Evolutionary conservation across 1,140 invertebrate genomes (phyloP).

Genomic region (Bombus consobrinus): DNA sequence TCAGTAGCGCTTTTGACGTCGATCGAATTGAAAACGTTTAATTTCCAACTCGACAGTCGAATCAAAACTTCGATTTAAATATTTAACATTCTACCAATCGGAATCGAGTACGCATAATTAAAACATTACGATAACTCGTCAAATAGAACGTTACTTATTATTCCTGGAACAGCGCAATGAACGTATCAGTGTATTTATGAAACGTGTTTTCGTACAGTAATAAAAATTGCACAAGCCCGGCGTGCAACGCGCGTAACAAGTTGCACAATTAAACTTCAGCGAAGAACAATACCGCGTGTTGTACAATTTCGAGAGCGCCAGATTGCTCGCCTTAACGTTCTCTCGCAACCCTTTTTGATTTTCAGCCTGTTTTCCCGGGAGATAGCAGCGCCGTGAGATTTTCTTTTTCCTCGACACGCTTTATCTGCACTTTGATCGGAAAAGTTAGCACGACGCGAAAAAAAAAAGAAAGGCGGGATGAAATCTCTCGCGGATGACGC

Average conservation of each 20-base stretch:
- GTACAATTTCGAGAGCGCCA: not conserved
- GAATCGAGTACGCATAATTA: not conserved
- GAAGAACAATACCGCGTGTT: not conserved
- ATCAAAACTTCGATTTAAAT: not conserved
- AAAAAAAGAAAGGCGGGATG: not conserved
- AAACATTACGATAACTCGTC: not conserved
- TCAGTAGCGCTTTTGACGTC: not conserved
- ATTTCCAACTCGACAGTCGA: not conserved
- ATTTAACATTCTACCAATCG: not conserved
- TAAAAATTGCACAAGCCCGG: not conserved
- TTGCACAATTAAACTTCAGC: not conserved
- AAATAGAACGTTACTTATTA: not conserved
- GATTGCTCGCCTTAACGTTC: not conserved
- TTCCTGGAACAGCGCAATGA: too few relatives aligned
- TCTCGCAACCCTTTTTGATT: not conserved
- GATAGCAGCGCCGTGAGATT: not conserved
- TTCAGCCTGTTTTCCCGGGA: not conserved
- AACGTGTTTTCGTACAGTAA: not conserved
- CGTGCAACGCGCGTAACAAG: not conserved
- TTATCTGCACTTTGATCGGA: slow-evolving; percentile 37
- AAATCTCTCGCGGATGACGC: slow-evolving; percentile 12
- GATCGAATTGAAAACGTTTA: not conserved
- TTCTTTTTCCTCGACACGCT: not conserved
- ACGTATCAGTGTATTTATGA: not conserved
- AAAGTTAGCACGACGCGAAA: not conserved